These are phyloP conservation scores for Palaemon carinicauda DNA, from an alignment of 1,140 invertebrate species.

Conservation along the genomic window DNA sequence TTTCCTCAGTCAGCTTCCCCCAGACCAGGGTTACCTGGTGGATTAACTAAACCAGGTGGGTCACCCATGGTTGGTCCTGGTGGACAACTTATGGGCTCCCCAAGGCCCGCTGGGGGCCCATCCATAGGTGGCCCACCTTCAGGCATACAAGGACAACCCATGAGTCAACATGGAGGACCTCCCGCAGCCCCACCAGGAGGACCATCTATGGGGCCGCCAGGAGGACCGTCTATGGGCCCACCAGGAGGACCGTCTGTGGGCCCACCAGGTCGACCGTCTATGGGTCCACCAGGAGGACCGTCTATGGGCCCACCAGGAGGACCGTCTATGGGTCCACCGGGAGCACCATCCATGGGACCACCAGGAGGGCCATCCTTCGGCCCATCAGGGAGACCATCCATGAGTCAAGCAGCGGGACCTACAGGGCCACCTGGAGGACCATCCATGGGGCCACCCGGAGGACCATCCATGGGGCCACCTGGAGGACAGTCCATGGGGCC, in stretches of 20 bases:
- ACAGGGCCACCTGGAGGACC: neutral
- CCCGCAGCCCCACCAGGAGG: neutral
- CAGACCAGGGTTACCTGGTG: no score
- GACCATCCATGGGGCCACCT: neutral
- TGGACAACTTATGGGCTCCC: no score
- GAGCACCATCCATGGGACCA: neutral
- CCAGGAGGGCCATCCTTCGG: neutral
- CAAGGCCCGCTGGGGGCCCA: no score
- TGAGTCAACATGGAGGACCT: neutral
- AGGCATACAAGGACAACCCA: slow-evolving; percentile 2
- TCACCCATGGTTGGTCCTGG: no score
- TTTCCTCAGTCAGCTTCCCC: no score
- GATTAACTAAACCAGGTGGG: neutral
- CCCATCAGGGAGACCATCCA: neutral
- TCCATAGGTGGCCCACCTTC: neutral
- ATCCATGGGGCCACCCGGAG: neutral
- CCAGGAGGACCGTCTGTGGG: neutral
- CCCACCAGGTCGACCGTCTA: no score
- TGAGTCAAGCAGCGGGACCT: neutral
- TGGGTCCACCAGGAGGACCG: neutral
- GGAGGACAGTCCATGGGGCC: neutral
- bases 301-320: neutral
- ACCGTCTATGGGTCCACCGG: neutral
- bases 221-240: neutral
- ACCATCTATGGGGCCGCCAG: neutral